Conservation (phyloP, 1,140 invertebrate genomes). For the Papilio xuthus region DNA sequence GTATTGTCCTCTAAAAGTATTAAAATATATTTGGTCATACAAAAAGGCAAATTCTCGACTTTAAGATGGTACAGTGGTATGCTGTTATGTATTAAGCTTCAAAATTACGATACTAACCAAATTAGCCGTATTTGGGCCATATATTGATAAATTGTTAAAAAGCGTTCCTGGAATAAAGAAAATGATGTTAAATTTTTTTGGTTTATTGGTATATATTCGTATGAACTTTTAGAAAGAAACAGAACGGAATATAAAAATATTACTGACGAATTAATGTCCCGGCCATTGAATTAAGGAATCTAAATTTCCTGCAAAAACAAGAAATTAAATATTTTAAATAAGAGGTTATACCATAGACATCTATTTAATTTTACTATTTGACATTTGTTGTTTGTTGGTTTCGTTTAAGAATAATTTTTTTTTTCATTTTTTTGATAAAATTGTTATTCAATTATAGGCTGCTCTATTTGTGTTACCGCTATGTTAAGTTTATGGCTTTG, state of each 20-base stretch:
- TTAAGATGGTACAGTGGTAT: not conserved
- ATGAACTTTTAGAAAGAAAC: not conserved
- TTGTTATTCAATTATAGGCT: not conserved
- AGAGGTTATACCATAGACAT: conserved; percentile 46
- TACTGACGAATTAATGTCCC: conserved; percentile 67
- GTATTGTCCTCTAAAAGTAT: conserved; percentile 61
- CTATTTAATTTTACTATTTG: not conserved
- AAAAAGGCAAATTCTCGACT: not conserved
- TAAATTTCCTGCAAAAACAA: not conserved
- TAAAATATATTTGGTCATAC: conserved; percentile 20
- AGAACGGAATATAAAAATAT: not conserved
- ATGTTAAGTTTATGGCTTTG: not conserved
- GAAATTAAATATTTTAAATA: not conserved
- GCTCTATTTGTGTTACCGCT: not conserved
- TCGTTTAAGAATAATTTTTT: not conserved
- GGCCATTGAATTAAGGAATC: conserved; percentile 50
- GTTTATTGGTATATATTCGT: not conserved
- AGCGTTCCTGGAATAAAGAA: conserved; percentile 63
- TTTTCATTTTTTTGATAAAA: not conserved
- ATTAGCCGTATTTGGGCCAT: conserved; percentile 52
- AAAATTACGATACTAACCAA: conserved; percentile 56
- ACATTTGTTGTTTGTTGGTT: conserved; percentile 7
- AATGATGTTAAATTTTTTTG: conserved; percentile 31
- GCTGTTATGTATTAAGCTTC: not conserved
- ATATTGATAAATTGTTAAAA: conserved; percentile 55